phyloP scores from a whole-genome alignment of 1,140 invertebrate genomes.

The Cephus cinctus region DNA sequence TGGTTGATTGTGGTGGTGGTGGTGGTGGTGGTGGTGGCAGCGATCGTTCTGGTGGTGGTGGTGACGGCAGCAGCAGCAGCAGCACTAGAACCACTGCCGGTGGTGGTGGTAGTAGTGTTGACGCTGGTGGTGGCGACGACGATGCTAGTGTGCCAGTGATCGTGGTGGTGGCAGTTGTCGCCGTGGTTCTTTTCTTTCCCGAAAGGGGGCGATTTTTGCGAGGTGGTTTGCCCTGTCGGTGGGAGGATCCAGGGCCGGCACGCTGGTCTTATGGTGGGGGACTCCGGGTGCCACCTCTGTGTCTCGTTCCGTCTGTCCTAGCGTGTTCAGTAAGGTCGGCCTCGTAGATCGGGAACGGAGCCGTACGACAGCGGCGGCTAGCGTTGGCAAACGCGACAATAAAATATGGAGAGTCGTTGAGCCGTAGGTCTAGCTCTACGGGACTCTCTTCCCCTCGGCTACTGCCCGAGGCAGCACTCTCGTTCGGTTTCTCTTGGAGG shows the following conservation, averaged over 20 bases:
- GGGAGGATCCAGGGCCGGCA: conserved; percentile 41
- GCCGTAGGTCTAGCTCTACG: conserved; percentile 27
- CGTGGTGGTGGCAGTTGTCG: conserved; percentile 47
- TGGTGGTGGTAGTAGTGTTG: conserved; percentile 13
- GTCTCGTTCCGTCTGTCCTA: conserved; percentile 8
- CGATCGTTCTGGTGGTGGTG: conserved; percentile 31
- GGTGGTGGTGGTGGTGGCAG: conserved; percentile 29
- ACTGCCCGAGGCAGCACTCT: no score
- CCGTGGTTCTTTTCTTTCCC: conserved; percentile 47
- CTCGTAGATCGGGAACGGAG: conserved; percentile 9
- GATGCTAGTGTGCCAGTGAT: no score
- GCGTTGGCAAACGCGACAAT: conserved; percentile 50
- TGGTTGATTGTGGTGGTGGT: conserved; percentile 29
- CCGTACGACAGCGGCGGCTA: conserved; percentile 25
- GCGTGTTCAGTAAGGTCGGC: not conserved
- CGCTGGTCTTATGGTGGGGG: not conserved
- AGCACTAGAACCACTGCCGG: conserved; percentile 23
- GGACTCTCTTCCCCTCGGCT: conserved; percentile 1
- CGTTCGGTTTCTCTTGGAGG: conserved; percentile 1
- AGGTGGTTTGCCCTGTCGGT: conserved; percentile 49
- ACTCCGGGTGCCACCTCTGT: conserved; percentile 38
- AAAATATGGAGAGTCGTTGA: conserved; percentile 46
- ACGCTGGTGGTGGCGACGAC: conserved; percentile 1
- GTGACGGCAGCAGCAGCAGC: conserved; percentile 19
- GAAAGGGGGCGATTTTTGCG: conserved; percentile 60